A percentile compares a stretch with the other conserved stretches of the same genome.
These are phyloP conservation scores for Lasioglossum pauxillum DNA, from an alignment of 2,888 invertebrate species.

Conservation along the genomic window DNA sequence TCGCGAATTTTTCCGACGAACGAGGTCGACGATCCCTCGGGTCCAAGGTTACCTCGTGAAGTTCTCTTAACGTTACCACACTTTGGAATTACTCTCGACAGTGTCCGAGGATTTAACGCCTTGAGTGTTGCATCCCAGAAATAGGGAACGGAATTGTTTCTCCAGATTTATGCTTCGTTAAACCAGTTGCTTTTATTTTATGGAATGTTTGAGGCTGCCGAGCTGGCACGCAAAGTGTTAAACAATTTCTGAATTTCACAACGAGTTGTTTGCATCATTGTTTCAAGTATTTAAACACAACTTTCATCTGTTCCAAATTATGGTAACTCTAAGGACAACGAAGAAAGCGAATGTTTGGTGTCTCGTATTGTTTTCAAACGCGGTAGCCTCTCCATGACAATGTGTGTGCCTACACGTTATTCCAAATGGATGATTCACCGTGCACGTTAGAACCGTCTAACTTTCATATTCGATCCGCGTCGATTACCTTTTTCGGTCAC, in stretches of 20 bases:
- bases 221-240: background rate
- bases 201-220: background rate
- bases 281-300: background rate
- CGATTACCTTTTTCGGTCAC: constrained; percentile 56
- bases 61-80: background rate
- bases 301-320: background rate
- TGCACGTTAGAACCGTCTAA: constrained; percentile 28
- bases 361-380: background rate
- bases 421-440: constrained; percentile 62
- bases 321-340: background rate
- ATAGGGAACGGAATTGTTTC: background rate
- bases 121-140: background rate
- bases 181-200: background rate
- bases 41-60: background rate
- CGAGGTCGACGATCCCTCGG: constrained; percentile 7
- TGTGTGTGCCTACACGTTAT: constrained; percentile 59
- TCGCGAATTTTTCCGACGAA: constrained; percentile 2
- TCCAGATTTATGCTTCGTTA: background rate
- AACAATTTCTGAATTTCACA: background rate
- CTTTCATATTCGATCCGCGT: constrained; percentile 52
- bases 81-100: background rate
- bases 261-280: background rate
- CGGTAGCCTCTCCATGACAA: constrained; percentile 33
- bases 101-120: background rate
- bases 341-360: background rate